Percentiles rank a stretch among this genome's conserved stretches.
Conservation (phyloP, 2,797 vertebrate species). For the Argyrosomus regius region DNA sequence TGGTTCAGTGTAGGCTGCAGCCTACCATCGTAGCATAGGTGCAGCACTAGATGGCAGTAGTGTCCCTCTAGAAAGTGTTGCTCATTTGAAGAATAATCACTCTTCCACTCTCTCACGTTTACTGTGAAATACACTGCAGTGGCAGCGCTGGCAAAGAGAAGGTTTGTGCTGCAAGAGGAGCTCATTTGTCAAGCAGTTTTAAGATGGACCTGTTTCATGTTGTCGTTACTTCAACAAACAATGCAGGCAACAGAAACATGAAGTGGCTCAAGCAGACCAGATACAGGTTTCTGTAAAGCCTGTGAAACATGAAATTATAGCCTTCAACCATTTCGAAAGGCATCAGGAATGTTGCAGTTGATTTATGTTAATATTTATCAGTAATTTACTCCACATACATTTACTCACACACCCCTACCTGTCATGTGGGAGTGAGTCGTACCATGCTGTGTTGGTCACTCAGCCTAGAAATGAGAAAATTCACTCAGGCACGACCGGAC, state of each 20-base stretch:
- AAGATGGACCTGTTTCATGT: constrained; percentile 4
- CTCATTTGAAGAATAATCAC: not conserved
- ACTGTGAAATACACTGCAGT: constrained; percentile 1
- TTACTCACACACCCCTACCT: constrained; percentile 25
- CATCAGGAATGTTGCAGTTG: not conserved
- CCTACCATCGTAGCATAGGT: not conserved
- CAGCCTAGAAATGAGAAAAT: constrained; percentile 80
- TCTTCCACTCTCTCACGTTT: constrained; percentile 4
- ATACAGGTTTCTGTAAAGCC: not conserved
- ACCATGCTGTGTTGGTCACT: constrained; percentile 53
- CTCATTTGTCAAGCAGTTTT: constrained; percentile 20
- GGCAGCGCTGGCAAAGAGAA: constrained; percentile 5
- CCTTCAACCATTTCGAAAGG: not conserved
- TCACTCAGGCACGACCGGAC: constrained; percentile 70
- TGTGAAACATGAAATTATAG: not conserved
- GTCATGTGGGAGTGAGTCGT: constrained; percentile 45
- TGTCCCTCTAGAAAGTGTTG: constrained; percentile 37
- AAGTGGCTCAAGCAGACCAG: not conserved
- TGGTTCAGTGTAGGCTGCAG: not conserved
- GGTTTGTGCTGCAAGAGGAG: constrained; percentile 20
- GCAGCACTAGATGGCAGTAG: constrained; percentile 66
- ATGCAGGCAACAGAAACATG: not conserved
- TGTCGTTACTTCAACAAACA: not conserved
- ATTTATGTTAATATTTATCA: constrained; percentile 51
- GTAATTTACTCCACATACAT: constrained; percentile 26